Base-by-base conservation (phyloP, 2,888 invertebrate species). In the Tachina lurida region DNA sequence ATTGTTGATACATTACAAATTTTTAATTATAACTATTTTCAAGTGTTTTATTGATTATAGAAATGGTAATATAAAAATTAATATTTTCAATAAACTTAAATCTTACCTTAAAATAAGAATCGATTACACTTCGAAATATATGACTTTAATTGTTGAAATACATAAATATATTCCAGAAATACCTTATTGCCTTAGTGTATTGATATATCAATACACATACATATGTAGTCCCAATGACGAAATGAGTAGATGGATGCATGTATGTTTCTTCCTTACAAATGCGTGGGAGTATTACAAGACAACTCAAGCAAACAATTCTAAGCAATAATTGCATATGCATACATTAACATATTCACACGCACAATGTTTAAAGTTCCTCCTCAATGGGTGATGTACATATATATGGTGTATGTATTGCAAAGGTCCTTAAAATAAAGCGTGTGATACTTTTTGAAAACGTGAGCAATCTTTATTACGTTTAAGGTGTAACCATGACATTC, bases 401-500 rank as follows among this genome's bases (percentile, higher is more conserved):
- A 4, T 31, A 31, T 4, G n/a, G n/a, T n/a, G 7, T 31, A 31
- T 31, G 7, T 31, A 31, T 31, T 62, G 13, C 3, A 41, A 22
- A 31, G 49, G 41, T 74, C 52, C 41, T 74, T 74, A 41, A 5
- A 62, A 17, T 41, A 49, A 12, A 74, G 19, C n/a, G 60, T 41
- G 13, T 62, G 60, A 60, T 62, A 62, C 52, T 52, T 62, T 10
- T 62, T 39, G 41, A 52, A 74, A 62, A 62, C 41, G 52, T 74
- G 73, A 47, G 47, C 39, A 74, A 49, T 62, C 43, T 41, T 65
- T 65, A 17, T 68, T 15, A 63, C 12, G 13, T 19, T 62, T 49
- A 74, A 74, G 74, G 74, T 52, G 74, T 52, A 74, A 41, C 74
- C 74, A 52, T 74, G 62, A 74, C 62, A 74, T 74, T 74, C 60